Percentiles rank a stretch among this genome's conserved stretches.
Evolutionary conservation across 2,113 vertebrate species (phyloP).

Genomic region (Crypturellus undulatus): DNA sequence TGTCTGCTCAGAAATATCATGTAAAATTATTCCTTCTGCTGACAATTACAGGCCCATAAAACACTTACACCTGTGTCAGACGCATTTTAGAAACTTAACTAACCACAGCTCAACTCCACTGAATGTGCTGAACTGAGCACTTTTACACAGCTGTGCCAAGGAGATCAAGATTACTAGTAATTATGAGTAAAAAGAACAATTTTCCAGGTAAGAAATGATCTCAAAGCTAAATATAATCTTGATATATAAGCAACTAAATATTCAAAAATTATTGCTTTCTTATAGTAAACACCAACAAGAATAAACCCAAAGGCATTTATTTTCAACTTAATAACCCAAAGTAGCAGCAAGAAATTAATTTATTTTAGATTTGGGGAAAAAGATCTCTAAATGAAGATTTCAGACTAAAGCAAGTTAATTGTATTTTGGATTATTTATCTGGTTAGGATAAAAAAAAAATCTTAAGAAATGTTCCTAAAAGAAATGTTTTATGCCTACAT

Average conservation of each 20-base stretch:
- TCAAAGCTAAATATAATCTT: neutral
- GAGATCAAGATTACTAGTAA: neutral
- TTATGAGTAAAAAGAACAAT: neutral
- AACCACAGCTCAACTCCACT: neutral
- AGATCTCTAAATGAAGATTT: neutral
- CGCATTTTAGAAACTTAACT: neutral
- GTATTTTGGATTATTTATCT: neutral
- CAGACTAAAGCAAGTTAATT: neutral
- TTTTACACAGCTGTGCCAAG: neutral
- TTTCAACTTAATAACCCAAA: neutral
- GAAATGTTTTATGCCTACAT: neutral
- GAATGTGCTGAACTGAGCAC: neutral
- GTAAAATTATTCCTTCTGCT: neutral
- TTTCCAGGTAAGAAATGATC: neutral
- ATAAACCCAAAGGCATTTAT: neutral
- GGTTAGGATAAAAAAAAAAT: neutral
- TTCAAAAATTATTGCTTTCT: neutral
- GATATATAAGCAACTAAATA: neutral
- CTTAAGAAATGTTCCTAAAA: neutral
- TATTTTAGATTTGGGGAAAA: neutral
- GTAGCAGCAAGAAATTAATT: neutral
- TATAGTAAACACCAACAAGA: neutral
- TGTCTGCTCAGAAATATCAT: neutral
- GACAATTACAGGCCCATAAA: neutral
- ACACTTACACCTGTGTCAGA: neutral